Evolutionary conservation across 2,888 invertebrate genomes (phyloP).

Genomic region (Rotaria socialis): DNA sequence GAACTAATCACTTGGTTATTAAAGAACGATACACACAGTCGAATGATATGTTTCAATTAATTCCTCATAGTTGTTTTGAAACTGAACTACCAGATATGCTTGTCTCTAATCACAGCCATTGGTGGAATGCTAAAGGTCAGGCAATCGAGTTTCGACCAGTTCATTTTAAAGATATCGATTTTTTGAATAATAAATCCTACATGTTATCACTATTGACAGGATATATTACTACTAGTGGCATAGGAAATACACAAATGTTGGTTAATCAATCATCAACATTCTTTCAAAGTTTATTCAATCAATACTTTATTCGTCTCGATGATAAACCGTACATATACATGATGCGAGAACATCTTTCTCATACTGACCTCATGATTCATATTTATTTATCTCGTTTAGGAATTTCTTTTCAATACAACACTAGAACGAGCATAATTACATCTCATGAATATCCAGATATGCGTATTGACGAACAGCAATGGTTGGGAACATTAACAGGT

Average conservation of each 20-base stretch:
- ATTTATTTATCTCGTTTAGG: neutral
- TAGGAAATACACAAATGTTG: neutral
- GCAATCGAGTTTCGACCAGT: neutral
- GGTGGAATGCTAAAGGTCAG: neutral
- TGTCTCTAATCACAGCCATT: neutral
- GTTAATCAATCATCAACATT: neutral
- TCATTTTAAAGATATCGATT: neutral
- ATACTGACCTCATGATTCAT: neutral
- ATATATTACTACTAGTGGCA: neutral
- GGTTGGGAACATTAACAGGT: neutral
- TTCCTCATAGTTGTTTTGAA: neutral
- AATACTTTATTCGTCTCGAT: neutral
- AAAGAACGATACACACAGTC: neutral
- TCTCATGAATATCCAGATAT: neutral
- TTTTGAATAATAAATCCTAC: neutral
- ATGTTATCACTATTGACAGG: neutral
- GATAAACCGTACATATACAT: neutral
- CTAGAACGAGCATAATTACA: neutral
- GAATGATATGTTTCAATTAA: neutral
- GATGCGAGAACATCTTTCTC: neutral
- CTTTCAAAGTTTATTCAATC: neutral
- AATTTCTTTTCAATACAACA: neutral
- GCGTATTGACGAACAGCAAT: neutral
- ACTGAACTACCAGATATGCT: neutral
- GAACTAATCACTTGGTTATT: neutral